Evolutionary conservation across 1,140 invertebrate genomes (phyloP), one percentile per base, ranked within the genome.

Genomic region (Drosophila nigrodunni): DNA sequence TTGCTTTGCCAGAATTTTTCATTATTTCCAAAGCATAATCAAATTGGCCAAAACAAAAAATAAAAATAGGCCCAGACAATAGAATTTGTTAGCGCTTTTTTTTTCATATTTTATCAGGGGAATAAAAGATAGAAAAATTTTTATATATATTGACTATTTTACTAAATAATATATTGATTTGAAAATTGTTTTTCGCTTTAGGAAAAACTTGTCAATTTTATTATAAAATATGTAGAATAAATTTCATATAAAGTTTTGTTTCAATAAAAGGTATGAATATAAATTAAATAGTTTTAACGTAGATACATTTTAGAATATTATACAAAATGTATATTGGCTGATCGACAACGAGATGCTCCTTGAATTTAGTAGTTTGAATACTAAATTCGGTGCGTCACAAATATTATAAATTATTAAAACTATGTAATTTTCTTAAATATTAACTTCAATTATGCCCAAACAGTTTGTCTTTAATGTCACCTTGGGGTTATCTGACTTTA

Each of bases 1-100:
- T 78, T 75, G 72, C 50, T 49, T 69, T 49, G 66, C 41, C 61
- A 41, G 21, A 61, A 62, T 69, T 74, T 70, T 74, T 69, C 72
- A 70, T 74, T 74, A 74, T 62, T 62, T 55, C 37, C 43, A 44
- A 55, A 55, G 59, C 43, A 43, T 74, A 62, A 70, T 70, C 72
- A 62, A 74, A 74, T 62, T 68, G 64, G 61, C 15, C 44, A 3
- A 9, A 25, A 13, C 5, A 21, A 50, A 21, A 35, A 49, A 43
- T 34, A 52, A 6, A 52, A 46, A 7, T 34, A 35, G 18, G 18
- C 18, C 18, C 18, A 21, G 18, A 21, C 18, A 21, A 21, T 21
- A 21, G 47, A 9, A 50, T 9, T 50, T 50, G 21, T 8, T 44
- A 57, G 46, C 5, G 3, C 3, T 30, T 30, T 30, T 30, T 30